phyloP scores from a whole-genome alignment of 2,113 vertebrate species.

The Dunckerocampus dactyliophorus region DNA sequence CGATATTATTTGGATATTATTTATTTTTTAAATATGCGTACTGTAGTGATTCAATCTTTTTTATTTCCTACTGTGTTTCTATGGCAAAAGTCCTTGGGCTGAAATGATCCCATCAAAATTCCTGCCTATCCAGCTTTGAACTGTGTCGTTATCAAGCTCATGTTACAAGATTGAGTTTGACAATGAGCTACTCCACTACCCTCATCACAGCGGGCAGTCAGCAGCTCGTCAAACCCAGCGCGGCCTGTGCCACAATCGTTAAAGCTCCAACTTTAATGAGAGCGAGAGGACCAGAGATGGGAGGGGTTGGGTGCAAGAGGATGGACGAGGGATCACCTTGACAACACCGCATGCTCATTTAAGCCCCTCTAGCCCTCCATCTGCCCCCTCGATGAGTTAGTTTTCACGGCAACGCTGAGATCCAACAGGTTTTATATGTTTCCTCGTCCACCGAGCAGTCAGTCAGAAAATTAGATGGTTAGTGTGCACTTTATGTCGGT shows the following conservation, averaged over 20 bases:
- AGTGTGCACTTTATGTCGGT: conserved; percentile 45
- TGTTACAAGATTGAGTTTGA: conserved; percentile 34
- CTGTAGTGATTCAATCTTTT: conserved; percentile 18
- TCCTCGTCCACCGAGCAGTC: conserved; percentile 43
- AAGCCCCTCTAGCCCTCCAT: conserved; percentile 47
- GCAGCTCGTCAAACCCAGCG: conserved; percentile 39
- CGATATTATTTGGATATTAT: conserved; percentile 10
- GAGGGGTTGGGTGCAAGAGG: conserved; percentile 51
- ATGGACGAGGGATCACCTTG: conserved; percentile 66
- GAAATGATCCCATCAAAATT: conserved; percentile 25
- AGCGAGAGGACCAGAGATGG: conserved; percentile 40
- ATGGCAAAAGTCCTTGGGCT: conserved; percentile 2
- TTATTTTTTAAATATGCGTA: conserved; percentile 14
- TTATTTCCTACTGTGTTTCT: conserved; percentile 12
- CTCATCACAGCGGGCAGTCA: conserved; percentile 27
- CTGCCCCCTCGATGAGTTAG: conserved; percentile 47
- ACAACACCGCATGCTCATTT: conserved; percentile 56
- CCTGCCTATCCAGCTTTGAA: conserved; percentile 13
- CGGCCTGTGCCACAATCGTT: conserved; percentile 50
- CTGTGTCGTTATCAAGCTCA: conserved; percentile 18
- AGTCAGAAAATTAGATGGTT: conserved; percentile 66
- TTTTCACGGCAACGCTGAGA: conserved; percentile 33
- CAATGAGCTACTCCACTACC: conserved; percentile 26
- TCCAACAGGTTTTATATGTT: conserved; percentile 61
- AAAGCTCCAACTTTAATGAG: conserved; percentile 66